Conservation (phyloP, 2,113 vertebrate genomes). For the Hymenochirus boettgeri region DNA sequence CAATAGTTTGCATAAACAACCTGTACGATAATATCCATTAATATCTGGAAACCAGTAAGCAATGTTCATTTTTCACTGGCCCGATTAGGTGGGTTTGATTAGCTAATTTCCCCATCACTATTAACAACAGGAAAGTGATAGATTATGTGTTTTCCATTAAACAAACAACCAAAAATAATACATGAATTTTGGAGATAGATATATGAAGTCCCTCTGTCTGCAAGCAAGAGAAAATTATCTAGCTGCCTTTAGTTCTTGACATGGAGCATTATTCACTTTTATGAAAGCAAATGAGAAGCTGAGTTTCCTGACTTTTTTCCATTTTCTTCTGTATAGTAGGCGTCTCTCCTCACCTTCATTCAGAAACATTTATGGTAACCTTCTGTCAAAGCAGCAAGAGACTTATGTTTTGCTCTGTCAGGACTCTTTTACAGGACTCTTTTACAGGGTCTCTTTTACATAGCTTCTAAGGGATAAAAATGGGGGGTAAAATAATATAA, state of each 20-base stretch:
- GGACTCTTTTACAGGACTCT: too few species aligned
- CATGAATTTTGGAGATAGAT: slow-evolving; percentile 26
- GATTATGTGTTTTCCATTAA: slow-evolving; percentile 22
- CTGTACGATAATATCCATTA: slow-evolving; percentile 21
- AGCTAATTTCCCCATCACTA: slow-evolving; percentile 34
- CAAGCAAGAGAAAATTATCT: slow-evolving; percentile 32
- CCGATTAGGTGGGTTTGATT: slow-evolving; percentile 27
- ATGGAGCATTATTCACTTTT: slow-evolving; percentile 41
- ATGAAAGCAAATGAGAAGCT: slow-evolving; percentile 40
- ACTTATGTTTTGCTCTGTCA: slow-evolving; percentile 34
- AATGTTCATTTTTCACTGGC: slow-evolving; percentile 26
- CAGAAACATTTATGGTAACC: slow-evolving; percentile 43
- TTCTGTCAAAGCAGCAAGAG: slow-evolving; percentile 38
- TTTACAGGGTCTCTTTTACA: slow-evolving; percentile 27
- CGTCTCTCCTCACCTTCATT: slow-evolving; percentile 41
- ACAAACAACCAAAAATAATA: slow-evolving; percentile 36
- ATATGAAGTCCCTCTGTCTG: slow-evolving; percentile 33
- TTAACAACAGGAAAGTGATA: slow-evolving; percentile 26
- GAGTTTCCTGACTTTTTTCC: slow-evolving; percentile 36
- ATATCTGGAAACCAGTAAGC: slow-evolving; percentile 7
- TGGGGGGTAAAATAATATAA: too few species aligned
- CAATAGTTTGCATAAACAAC: neutral
- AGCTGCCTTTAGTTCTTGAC: slow-evolving; percentile 40
- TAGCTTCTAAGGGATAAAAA: too few species aligned
- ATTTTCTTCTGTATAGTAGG: slow-evolving; percentile 41